A percentile compares a stretch with the other conserved stretches of the same genome.
phyloP scores from a whole-genome alignment of 1,140 invertebrate species.

The Trichoplusia ni region DNA sequence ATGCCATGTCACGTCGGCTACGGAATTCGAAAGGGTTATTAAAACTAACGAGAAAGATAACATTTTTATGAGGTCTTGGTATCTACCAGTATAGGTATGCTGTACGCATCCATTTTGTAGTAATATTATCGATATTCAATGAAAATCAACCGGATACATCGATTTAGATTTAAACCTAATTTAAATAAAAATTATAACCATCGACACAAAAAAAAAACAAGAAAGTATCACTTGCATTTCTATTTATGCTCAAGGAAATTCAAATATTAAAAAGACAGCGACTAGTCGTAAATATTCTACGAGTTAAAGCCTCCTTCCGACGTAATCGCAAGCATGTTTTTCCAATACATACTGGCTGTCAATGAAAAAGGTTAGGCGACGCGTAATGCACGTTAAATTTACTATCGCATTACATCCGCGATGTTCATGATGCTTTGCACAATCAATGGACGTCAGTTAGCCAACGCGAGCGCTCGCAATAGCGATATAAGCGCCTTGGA shows the following conservation, averaged over 20 bases:
- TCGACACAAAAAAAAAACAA: no score
- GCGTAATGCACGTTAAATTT: slow-evolving; percentile 21
- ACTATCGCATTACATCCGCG: slow-evolving; percentile 27
- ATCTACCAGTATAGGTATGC: no score
- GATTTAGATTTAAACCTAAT: no score
- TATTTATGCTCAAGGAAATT: no score
- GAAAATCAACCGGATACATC: no score
- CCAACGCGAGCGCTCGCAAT: slow-evolving; percentile 11
- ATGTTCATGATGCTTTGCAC: slow-evolving; percentile 28
- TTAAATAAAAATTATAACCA: no score
- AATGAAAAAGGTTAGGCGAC: slow-evolving; percentile 21
- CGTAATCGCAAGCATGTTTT: neutral
- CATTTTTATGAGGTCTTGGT: slow-evolving; percentile 10
- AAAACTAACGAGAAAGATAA: slow-evolving; percentile 17
- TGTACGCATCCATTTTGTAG: no score
- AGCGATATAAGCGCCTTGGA: slow-evolving; percentile 15
- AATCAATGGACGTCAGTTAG: slow-evolving; percentile 24
- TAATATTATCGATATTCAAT: no score
- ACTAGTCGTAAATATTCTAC: slow-evolving; percentile 6
- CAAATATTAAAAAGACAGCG: no score
- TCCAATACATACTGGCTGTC: neutral
- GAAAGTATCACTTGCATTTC: no score
- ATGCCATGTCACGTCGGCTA: slow-evolving; percentile 12
- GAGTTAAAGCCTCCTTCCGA: slow-evolving; percentile 16
- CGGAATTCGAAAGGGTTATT: slow-evolving; percentile 24